A percentile compares a stretch with the other conserved stretches of the same genome.
Evolutionary conservation across 2,113 vertebrate species (phyloP).

Genomic region (Tamias sibiricus): DNA sequence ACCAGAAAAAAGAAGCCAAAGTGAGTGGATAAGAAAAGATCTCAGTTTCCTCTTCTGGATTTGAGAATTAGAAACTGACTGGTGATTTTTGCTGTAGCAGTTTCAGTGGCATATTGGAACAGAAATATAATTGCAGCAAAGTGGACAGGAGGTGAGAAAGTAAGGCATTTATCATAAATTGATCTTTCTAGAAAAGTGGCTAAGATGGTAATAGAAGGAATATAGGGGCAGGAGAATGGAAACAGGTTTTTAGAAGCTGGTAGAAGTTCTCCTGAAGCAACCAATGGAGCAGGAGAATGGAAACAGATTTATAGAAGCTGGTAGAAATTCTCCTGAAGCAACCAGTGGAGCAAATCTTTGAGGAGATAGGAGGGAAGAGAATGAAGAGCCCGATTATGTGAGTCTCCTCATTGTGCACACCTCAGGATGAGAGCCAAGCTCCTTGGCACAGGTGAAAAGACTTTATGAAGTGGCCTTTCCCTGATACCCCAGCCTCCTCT

Average conservation of each 20-base stretch:
- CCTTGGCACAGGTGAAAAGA: neutral
- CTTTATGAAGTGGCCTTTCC: neutral
- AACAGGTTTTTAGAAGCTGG: neutral
- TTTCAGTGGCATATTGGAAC: neutral
- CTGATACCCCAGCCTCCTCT: neutral
- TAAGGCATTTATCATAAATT: neutral
- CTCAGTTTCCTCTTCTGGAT: neutral
- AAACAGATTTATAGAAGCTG: neutral
- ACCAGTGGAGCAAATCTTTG: neutral
- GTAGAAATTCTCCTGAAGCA: neutral
- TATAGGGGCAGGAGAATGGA: neutral
- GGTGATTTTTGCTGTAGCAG: neutral
- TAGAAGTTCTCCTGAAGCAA: neutral
- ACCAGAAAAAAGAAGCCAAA: neutral
- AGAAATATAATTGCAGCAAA: neutral
- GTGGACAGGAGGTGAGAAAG: neutral
- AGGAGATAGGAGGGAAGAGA: neutral
- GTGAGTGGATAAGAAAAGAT: no score
- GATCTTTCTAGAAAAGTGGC: neutral
- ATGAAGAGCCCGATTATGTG: neutral
- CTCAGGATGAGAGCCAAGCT: neutral
- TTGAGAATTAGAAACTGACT: neutral
- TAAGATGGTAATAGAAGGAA: neutral
- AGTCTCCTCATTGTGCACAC: neutral
- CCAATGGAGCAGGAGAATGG: neutral